Evolutionary conservation across 2,113 vertebrate species (phyloP).

Genomic region (Perccottus glenii): DNA sequence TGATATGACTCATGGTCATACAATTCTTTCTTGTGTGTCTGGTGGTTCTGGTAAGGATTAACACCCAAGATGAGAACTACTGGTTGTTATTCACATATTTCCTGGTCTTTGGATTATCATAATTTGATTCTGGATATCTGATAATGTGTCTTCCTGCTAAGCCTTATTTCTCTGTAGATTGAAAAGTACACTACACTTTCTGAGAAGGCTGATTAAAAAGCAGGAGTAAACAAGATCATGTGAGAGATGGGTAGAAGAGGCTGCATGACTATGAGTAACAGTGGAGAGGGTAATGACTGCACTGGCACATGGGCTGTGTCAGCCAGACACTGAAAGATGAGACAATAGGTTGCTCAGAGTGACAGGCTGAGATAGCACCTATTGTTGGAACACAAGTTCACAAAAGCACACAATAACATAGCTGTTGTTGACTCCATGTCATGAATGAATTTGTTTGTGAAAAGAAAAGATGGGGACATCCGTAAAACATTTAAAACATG

Average conservation of each 20-base stretch:
- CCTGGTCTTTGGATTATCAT: slow-evolving; percentile 43
- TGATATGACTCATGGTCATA: slow-evolving; percentile 34
- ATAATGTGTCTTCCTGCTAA: not conserved
- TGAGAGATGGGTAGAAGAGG: slow-evolving; percentile 22
- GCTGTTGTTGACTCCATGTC: slow-evolving; percentile 18
- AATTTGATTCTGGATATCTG: slow-evolving; percentile 6
- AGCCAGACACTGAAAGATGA: slow-evolving; percentile 31
- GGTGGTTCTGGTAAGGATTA: slow-evolving; percentile 50
- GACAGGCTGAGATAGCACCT: slow-evolving; percentile 57
- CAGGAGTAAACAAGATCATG: not conserved
- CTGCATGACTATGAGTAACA: slow-evolving; percentile 29
- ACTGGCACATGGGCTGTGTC: slow-evolving; percentile 29
- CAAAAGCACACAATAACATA: slow-evolving; percentile 2
- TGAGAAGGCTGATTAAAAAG: not conserved
- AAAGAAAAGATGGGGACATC: not conserved
- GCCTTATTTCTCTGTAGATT: not conserved
- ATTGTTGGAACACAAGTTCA: slow-evolving; percentile 49
- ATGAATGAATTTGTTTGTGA: slow-evolving; percentile 48
- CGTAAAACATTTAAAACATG: not conserved
- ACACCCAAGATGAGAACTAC: slow-evolving; percentile 29
- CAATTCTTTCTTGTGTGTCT: slow-evolving; percentile 31
- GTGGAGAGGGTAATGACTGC: slow-evolving; percentile 41
- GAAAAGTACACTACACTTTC: not conserved
- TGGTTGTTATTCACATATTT: slow-evolving; percentile 57
- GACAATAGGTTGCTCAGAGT: slow-evolving; percentile 46